Conservation (phyloP, 2,888 invertebrate species). For the Oligia latruncula region DNA sequence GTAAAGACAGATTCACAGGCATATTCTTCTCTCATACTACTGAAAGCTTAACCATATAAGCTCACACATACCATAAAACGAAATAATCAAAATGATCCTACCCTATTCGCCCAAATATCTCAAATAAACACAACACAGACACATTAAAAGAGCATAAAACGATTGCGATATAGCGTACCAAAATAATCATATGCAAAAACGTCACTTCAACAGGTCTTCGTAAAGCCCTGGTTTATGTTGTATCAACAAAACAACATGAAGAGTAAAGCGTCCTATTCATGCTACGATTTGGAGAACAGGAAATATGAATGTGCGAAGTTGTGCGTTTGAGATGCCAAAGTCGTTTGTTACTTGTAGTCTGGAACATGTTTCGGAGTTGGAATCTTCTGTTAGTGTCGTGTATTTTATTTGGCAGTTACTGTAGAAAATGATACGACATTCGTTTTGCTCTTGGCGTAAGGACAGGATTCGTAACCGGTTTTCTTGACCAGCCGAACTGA, state of each 20-base stretch:
- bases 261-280: constrained; percentile 57
- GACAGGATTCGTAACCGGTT: not conserved
- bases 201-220: constrained; percentile 72
- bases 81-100: constrained; percentile 29
- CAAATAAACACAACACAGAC: constrained; percentile 49
- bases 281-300: constrained; percentile 44
- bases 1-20: not conserved
- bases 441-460: constrained; percentile 8
- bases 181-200: constrained; percentile 68
- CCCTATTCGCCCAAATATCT: constrained; percentile 54
- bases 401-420: constrained; percentile 31
- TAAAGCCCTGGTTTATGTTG: constrained; percentile 64
- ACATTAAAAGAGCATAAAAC: constrained; percentile 61
- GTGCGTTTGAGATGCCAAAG: constrained; percentile 44
- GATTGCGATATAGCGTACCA: constrained; percentile 45
- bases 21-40: not conserved
- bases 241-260: constrained; percentile 62
- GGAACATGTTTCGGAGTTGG: constrained; percentile 20
- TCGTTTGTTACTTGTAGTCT: constrained; percentile 39
- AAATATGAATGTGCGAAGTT: constrained; percentile 50
- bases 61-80: constrained; percentile 29
- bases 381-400: constrained; percentile 9
- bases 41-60: not conserved
- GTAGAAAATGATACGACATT: constrained; percentile 7
- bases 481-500: not conserved